Conservation (phyloP, 2,113 vertebrate genomes). For the Spea multiplicata region DNA sequence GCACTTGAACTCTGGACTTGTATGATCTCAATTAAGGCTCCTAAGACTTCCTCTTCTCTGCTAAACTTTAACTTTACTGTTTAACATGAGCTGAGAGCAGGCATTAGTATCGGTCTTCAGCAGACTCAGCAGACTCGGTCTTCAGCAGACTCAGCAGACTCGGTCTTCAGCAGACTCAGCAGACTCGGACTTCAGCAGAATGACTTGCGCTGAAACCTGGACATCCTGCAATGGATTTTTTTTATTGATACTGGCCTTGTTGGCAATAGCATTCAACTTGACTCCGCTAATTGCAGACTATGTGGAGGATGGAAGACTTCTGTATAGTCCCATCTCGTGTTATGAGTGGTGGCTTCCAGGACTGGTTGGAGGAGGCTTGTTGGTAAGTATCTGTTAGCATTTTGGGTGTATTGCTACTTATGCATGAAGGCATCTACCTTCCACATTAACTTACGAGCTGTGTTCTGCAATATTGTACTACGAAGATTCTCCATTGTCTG, state of each 20-base stretch:
- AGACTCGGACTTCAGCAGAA: constrained; percentile 16
- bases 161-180: not conserved
- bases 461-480: too few relatives aligned
- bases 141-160: not conserved
- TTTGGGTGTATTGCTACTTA: not conserved
- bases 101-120: not conserved
- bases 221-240: constrained; percentile 59
- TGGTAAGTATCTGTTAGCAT: constrained; percentile 54
- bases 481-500: too few relatives aligned
- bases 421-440: too few relatives aligned
- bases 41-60: not conserved
- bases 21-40: not conserved
- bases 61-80: constrained; percentile 53
- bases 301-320: constrained; percentile 1
- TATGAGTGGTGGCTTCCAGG: constrained; percentile 64
- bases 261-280: constrained; percentile 51
- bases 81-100: not conserved
- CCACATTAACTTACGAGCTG: too few relatives aligned
- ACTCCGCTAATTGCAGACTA: constrained; percentile 50
- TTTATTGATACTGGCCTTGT: constrained; percentile 52
- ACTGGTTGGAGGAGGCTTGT: constrained; percentile 57
- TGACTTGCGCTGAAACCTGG: constrained; percentile 61
- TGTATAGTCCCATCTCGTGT: constrained; percentile 57
- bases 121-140: not conserved
- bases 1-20: constrained; percentile 7